Conservation (phyloP, 2,113 vertebrate species). For the Hemibagrus wyckioides region DNA sequence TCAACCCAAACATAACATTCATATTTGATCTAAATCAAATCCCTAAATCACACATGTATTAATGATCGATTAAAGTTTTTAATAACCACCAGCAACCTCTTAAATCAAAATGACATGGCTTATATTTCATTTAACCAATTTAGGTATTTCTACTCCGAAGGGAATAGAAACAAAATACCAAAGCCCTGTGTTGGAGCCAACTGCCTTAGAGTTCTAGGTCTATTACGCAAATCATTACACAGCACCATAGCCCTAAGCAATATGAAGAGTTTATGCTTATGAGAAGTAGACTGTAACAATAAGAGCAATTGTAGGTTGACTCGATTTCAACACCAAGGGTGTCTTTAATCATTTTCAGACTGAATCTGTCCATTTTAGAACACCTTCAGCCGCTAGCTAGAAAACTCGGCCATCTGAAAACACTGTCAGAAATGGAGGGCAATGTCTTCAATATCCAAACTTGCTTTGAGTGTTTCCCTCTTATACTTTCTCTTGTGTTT, state of each 20-base stretch:
- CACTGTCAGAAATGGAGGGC: not conserved
- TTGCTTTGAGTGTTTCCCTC: slow-evolving; percentile 15
- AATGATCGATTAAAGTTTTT: not conserved
- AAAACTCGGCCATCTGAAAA: slow-evolving; percentile 13
- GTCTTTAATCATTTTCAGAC: slow-evolving; percentile 43
- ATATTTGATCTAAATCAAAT: not conserved
- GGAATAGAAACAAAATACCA: slow-evolving; percentile 17
- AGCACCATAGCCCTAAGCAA: slow-evolving; percentile 22
- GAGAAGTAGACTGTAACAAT: slow-evolving; percentile 39
- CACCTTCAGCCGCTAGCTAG: slow-evolving; percentile 10
- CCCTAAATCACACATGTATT: not conserved
- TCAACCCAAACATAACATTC: not conserved
- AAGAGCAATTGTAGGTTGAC: slow-evolving; percentile 25
- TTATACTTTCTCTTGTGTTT: not conserved
- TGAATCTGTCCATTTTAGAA: slow-evolving; percentile 17
- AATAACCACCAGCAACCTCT: not conserved
- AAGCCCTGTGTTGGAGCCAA: not conserved
- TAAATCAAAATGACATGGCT: slow-evolving; percentile 25
- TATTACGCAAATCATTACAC: slow-evolving; percentile 29
- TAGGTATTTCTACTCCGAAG: slow-evolving; percentile 17
- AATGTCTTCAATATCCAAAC: slow-evolving; percentile 17
- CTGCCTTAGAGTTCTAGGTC: slow-evolving; percentile 9
- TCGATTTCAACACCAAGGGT: slow-evolving; percentile 14
- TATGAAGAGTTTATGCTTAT: slow-evolving; percentile 32
- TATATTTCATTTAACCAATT: slow-evolving; percentile 12